Base-by-base conservation (phyloP, 2,888 invertebrate species). In the Lissocephala sabroskyi region DNA sequence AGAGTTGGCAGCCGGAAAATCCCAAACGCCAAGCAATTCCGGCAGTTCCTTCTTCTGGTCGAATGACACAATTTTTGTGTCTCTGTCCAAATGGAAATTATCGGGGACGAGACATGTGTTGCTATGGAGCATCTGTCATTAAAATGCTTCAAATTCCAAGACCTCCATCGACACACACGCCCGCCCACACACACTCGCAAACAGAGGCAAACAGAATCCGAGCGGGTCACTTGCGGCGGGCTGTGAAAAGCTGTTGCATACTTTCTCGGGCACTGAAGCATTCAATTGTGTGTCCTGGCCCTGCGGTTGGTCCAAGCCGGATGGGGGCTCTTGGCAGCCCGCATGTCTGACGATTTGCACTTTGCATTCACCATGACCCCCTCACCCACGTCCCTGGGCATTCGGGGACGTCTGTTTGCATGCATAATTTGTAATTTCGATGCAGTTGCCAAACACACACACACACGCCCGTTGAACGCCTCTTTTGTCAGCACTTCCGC, bases 241-340 rank as follows among this genome's bases (percentile, higher is more conserved):
- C n/a, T n/a, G n/a, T 51, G 46, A 50, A 66, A 63, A 46, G 51
- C 56, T 66, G 67, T 59, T 71, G 61, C 67, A 71, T 59, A 64
- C 67, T 74, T 74, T 51, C 45, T 36, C 46, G 62, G 66, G 77
- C 66, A 65, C 42, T 51, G 42, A 47, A 48, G 46, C 74, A 46
- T 59, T 56, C 44, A 56, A 65, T 76, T 68, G 70, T 42, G 52
- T 56, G 41, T 58, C 58, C 68, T 67, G 42, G 58, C 55, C 65
- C n/a, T 64, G 59, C 49, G 35, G 14, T 7, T 35, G 35, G 23
- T 23, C 7, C 3, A 5, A 23, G 7, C 7, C 4, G 23, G 23
- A 7, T 23, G 4, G 23, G 23, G 23, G 3, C 23, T 16, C 6
- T 14, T 35, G 35, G 16, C 7, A 6, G 9, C 30, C 41, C 28